Evolutionary conservation across 92 coral and sea anemone genomes (phyloP).

Genomic region (Zoanthus solanderi): DNA sequence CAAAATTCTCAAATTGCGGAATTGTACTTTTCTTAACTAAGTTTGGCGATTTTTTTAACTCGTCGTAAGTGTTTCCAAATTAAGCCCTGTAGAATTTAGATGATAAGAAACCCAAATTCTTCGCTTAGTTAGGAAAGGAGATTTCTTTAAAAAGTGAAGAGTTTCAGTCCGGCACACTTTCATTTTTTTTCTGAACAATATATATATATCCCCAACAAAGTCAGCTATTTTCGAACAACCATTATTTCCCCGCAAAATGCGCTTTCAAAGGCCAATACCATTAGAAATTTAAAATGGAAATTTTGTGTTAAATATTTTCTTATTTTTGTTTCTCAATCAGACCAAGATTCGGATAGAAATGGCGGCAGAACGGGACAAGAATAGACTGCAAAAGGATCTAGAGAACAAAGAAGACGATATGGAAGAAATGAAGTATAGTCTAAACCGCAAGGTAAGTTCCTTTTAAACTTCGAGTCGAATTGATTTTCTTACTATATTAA

Average conservation of each 20-base stretch:
- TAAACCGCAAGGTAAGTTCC: conserved; percentile 83
- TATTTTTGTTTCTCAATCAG: conserved; percentile 26
- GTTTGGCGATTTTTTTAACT: too few relatives aligned
- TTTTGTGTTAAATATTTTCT: not conserved
- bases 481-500: not conserved
- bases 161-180: too few relatives aligned
- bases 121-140: too few relatives aligned
- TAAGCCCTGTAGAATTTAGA: too few relatives aligned
- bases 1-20: not conserved
- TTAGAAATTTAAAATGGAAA: not conserved
- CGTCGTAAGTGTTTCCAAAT: too few relatives aligned
- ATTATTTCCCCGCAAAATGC: not conserved
- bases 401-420: conserved; percentile 91
- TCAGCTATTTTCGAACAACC: not conserved
- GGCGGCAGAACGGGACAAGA: conserved; percentile 88
- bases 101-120: too few relatives aligned
- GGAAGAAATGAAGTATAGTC: conserved; percentile 80
- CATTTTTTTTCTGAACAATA: not conserved
- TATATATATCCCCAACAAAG: not conserved
- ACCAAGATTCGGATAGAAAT: conserved; percentile 95
- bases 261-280: not conserved
- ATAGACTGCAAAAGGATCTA: conserved; percentile 83
- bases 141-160: too few relatives aligned
- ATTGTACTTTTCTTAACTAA: not conserved
- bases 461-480: not conserved